Conservation (phyloP, 1,140 invertebrate species). For the Caenorhabditis tropicalis region DNA sequence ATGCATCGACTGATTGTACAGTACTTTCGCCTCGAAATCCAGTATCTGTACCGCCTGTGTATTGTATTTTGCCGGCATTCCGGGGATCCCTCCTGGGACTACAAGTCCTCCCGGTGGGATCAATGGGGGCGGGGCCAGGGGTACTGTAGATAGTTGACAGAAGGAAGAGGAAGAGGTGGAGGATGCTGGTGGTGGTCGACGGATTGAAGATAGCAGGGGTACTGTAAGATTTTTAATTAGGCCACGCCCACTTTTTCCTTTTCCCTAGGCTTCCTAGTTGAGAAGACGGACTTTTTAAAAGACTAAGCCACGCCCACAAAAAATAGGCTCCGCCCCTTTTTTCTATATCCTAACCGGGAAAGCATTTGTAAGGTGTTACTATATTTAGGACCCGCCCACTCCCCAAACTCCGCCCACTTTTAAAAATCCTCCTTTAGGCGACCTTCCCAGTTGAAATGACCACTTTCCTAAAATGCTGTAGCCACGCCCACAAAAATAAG, state of each 20-base stretch:
- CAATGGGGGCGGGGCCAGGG: neutral
- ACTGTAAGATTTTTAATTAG: neutral
- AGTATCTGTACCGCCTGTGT: neutral
- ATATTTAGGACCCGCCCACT: too few species aligned
- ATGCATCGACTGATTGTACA: neutral
- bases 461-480: too few species aligned
- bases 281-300: too few species aligned
- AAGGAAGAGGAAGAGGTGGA: neutral
- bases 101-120: neutral
- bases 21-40: conserved; percentile 24
- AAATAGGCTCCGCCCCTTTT: too few species aligned
- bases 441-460: too few species aligned
- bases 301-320: too few species aligned
- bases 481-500: too few species aligned
- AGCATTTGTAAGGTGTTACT: too few species aligned
- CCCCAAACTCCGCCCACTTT: too few species aligned
- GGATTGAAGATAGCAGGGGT: neutral
- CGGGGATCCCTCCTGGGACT: neutral
- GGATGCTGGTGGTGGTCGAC: neutral
- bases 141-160: neutral
- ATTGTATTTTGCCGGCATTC: neutral
- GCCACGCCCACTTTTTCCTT: too few species aligned
- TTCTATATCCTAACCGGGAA: too few species aligned
- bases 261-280: neutral
- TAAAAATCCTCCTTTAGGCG: too few species aligned